Base-by-base conservation (phyloP, 2,888 invertebrate genomes). In the Catonia carolina region DNA sequence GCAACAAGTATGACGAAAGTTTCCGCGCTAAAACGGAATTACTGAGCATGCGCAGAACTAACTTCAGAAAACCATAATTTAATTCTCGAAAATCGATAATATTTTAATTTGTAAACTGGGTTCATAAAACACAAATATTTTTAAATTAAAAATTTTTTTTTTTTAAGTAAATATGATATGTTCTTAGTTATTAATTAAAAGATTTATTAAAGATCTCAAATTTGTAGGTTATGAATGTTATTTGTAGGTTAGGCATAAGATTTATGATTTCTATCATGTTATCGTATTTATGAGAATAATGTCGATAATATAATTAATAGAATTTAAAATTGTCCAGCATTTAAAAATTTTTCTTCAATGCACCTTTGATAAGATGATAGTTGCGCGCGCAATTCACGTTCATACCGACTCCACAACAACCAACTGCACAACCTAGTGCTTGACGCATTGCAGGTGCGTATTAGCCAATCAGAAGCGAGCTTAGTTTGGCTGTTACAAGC, bases 381-480 rank as follows among this genome's bases (percentile, higher is more conserved):
- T 7, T 45, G 45, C 45, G 45, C 45, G 45, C 45, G 45, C 45
- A 45, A 14, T 3, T 45, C 27, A 27, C 27, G 27, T 27, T 27
- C 27, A 27, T 27, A 27, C 27, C 27, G 8, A 27, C 27, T 27
- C 27, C 8, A 14, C 45, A 45, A 27, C 27, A 22, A 45, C 45
- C 45, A 37, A 53, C 58, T 50, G 50, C 50, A 54, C 58, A 58
- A 55, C 41, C 61, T 61, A 64, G 64, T 63, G 67, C 65, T 65
- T 67, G 67, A 65, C 67, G 67, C 67, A 67, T 67, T 67, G 67
- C 67, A 66, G 67, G 67, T 67, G 65, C 64, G 64, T 63, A 60
- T 62, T 65, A 65, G 79, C 86, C 86, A 86, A 87, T 86, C 82
- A 79, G 78, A 79, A 79, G 77, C 78, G 80, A 69, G 72, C 70